Base-by-base conservation (phyloP, 1,140 invertebrate species). In the Bacillus rossius region DNA sequence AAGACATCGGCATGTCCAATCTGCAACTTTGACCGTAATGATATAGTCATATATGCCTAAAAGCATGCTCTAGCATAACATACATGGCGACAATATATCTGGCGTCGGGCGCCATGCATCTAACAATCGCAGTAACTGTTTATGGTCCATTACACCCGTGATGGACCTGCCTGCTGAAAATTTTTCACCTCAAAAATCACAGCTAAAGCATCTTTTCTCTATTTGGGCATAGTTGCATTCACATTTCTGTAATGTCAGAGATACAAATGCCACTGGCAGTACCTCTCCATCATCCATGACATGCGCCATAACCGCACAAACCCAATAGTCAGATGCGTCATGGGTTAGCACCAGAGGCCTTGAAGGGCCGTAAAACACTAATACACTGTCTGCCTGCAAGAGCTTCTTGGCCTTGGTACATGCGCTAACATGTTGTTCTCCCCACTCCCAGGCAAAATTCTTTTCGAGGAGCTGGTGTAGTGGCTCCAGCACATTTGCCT, bases 141-240 rank as follows among this genome's bases (percentile, higher is more conserved):
- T 72, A 52, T 80, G 78, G 61, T 80, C 79, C 1, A 73, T 76
- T 13, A 66, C 49, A 3, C 76, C 43, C 0, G 62, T 57, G 61
- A 75, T 77, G 38, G 63, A 50, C 1, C 70, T 20, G 75, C 76
- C 61, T 64, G 69, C 1, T 77, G 58, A 42, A 64, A 64, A 26
- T 64, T 56, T 17, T 59, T 56, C 10, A 61, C 54, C 16, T 20
- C 52, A 53, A 57, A 57, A 8, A 64, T 57, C 13, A 64, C 56
- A 13, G 62, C 50, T 8, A 80, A 56, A 17, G 67, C 69, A 65
- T 81, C 77, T 55, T 73, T 26, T 75, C 20, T 81, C 73, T 20
- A 77, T 71, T 57, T 76, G 74, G 8, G 71, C 56, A 55, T 81
- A 80, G 55, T 71, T 79, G 61, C 67, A 60, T 62, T 81, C 73